Base-by-base conservation (phyloP, 1,140 invertebrate species). In the Drosophila lacteicornis region DNA sequence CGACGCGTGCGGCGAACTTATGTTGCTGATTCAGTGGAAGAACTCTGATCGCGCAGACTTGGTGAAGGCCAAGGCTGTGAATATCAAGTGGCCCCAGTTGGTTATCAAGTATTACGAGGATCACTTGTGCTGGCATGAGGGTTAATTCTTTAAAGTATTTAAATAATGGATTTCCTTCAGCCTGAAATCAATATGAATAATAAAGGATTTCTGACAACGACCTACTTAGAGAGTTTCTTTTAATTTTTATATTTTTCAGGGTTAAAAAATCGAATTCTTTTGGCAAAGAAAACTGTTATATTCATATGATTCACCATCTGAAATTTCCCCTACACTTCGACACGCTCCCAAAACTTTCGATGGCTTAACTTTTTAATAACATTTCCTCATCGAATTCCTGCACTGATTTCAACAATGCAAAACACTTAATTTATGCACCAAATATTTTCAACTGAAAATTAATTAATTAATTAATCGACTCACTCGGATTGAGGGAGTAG, bases 401-500 rank as follows among this genome's bases (percentile, higher is more conserved):
- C 67, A 71, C 46, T 27, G 60, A 65, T 65, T 65, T 50, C 13
- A 53, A 83, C 47, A 79, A 57, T 80, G 57, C 43, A 25, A 74
- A 79, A 70, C 73, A 68, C 27, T 73, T 87, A 87, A 87, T 87
- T 87, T 87, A 87, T 87, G 83, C 83, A 87, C 67, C 76, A 47
- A 19, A 59, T 36, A 57, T 66, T 58, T 55, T 53, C 30, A 61
- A 82, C 83, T n/a, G n/a, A n/a, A n/a, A n/a, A n/a, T n/a, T n/a
- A n/a, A n/a, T n/a, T n/a, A n/a, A n/a, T n/a, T n/a, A n/a, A 79
- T 70, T 56, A 63, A 58, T 33, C 57, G 22, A 95, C 95, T 96
- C 95, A 97, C 97, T 95, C 93, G 97, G 97, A 94, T 94, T 97
- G 42, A 97, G 93, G 13, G 96, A 96, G 90, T 97, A 97, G 13